Evolutionary conservation across 2,888 invertebrate genomes (phyloP), one percentile per base, ranked within the genome.

Genomic region (Tetropium fuscum): DNA sequence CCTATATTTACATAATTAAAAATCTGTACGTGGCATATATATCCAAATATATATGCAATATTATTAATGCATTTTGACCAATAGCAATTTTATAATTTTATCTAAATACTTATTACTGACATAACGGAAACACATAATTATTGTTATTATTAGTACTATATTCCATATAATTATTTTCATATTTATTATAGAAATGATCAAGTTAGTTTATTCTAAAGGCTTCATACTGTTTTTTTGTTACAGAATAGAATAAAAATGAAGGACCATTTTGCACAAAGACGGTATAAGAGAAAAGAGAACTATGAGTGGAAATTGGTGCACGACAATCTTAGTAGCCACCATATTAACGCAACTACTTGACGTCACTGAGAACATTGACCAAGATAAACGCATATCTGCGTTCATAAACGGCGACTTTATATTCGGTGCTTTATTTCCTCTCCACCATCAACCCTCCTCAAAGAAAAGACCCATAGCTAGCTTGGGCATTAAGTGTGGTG

Each of bases 361-460:
- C 20, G 18, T 20, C 2, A 30, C 41, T 11, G 40, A 58, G 34
- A 47, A 59, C 36, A 44, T 19, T 13, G 51, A 51, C 13, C 51
- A 51, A 8, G 69, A 77, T 22, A 78, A 80, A 64, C 75, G 78
- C 55, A 79, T 80, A 34, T 81, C 84, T 10, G 85, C 85, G 38
- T 83, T 85, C 20, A 66, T 84, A 13, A 83, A 84, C 58, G 87
- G 87, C 5, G 85, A 87, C 73, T 83, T 87, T 60, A 84, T 87
- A 57, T 81, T 87, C 43, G 87, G 87, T 0, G 85, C 85, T 1
- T 75, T 87, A 41, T 83, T 84, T 64, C 82, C 87, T 1, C 78
- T 87, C 1, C 87, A 87, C 71, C 81, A 85, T 54, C 82, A 83
- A 49, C 80, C 80, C 7, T 66, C 74, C 6, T 72, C 72, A 1